A percentile compares a stretch with the other conserved stretches of the same genome.
These are phyloP conservation scores for Colinus virginianus DNA, from an alignment of 2,113 vertebrate genomes.

Conservation along the genomic window DNA sequence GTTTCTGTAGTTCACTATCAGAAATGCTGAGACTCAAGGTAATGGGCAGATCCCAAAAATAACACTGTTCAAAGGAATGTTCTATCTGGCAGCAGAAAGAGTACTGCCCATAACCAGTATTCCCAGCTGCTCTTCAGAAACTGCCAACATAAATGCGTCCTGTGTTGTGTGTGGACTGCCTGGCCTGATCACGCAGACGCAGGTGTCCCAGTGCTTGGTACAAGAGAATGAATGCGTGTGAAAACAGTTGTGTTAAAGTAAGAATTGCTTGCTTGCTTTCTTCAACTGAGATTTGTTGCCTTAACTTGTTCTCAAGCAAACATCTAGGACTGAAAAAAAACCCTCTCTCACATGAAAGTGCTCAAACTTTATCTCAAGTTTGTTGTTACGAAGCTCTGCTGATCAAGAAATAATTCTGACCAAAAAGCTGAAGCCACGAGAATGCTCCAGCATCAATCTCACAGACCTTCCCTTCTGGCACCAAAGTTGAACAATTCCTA, in stretches of 20 bases:
- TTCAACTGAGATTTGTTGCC: neutral
- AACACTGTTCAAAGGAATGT: neutral
- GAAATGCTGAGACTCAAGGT: neutral
- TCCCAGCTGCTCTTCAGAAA: neutral
- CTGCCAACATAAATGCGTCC: accelerated
- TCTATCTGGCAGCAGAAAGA: neutral
- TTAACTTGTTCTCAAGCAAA: neutral
- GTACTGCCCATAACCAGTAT: neutral
- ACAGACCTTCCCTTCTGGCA: neutral
- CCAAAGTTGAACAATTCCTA: neutral
- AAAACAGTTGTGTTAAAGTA: constrained; percentile 7
- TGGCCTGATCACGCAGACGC: neutral
- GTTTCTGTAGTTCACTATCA: neutral
- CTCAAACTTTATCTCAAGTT: neutral
- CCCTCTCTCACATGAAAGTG: neutral
- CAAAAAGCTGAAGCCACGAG: neutral
- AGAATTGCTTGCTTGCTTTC: neutral
- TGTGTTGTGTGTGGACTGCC: neutral
- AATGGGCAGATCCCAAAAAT: neutral
- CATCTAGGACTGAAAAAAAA: neutral
- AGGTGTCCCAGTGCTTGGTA: neutral
- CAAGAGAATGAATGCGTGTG: neutral
- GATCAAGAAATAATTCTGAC: neutral
- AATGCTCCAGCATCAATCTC: neutral
- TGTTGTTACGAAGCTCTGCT: neutral